phyloP scores from a whole-genome alignment of 2,888 invertebrate genomes.

The Patella depressa region DNA sequence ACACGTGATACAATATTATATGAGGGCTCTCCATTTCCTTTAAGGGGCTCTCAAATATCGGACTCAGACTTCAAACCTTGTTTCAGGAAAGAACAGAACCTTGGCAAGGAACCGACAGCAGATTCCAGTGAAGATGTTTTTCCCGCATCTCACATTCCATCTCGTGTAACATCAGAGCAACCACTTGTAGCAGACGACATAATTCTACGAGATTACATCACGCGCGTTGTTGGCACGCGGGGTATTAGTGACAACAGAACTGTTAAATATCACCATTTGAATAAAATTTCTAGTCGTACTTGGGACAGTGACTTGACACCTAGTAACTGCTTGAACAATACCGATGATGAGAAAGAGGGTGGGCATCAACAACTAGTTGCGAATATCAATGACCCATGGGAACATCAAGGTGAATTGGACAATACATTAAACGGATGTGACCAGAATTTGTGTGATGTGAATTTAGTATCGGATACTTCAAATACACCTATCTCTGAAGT shows the following conservation, averaged over 20 bases:
- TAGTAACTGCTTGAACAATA: neutral
- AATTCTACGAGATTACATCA: neutral
- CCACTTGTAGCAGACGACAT: constrained; percentile 12
- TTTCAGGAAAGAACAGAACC: too few relatives aligned
- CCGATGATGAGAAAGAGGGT: neutral
- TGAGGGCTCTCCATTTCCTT: too few relatives aligned
- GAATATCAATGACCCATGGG: neutral
- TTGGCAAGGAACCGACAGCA: too few relatives aligned
- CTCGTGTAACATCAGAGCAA: neutral
- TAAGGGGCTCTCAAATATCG: too few relatives aligned
- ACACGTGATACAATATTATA: too few relatives aligned
- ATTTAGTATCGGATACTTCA: too few relatives aligned
- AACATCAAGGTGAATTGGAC: too few relatives aligned
- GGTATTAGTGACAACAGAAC: constrained; percentile 5
- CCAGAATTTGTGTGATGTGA: too few relatives aligned
- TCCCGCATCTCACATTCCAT: neutral
- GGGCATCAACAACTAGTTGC: neutral
- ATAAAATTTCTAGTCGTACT: neutral
- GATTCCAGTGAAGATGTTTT: too few relatives aligned
- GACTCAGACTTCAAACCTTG: too few relatives aligned
- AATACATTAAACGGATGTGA: too few relatives aligned
- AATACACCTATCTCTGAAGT: too few relatives aligned
- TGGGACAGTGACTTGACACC: neutral
- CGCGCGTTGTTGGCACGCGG: neutral
- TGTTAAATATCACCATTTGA: neutral